A percentile compares a stretch with the other conserved stretches of the same genome.
Conservation (phyloP, 2,113 vertebrate genomes). For the Raja brachyura region DNA sequence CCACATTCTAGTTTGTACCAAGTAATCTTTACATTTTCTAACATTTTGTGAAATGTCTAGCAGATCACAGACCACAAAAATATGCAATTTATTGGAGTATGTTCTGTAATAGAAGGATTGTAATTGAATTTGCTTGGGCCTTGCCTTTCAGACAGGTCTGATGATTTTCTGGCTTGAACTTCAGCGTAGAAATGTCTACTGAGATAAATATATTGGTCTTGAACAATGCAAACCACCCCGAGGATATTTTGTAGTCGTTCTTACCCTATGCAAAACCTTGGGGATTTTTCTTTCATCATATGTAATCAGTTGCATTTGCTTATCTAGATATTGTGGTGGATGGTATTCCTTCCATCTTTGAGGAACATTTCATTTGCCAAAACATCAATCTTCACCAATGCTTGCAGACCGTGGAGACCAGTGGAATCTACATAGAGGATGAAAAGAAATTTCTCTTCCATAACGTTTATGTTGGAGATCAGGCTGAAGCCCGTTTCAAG, state of each 20-base stretch:
- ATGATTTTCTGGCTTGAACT: neutral
- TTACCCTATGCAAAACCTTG: neutral
- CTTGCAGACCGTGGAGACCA: conserved; percentile 52
- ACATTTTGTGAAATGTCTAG: neutral
- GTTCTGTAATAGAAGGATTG: neutral
- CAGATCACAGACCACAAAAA: no score
- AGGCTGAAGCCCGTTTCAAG: conserved; percentile 68
- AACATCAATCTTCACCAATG: conserved; percentile 52
- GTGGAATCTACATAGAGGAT: conserved; percentile 66
- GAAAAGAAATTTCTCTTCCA: conserved; percentile 81
- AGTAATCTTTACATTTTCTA: neutral
- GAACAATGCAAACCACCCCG: no score
- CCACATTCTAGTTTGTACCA: neutral
- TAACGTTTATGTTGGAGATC: conserved; percentile 62
- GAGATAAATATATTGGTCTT: neutral
- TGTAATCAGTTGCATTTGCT: neutral
- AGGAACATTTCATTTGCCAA: conserved; percentile 73
- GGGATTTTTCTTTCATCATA: neutral
- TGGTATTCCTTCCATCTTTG: conserved; percentile 66
- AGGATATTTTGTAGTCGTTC: no score
- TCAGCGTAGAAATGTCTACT: neutral
- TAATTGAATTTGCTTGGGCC: neutral
- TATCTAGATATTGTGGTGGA: conserved; percentile 59
- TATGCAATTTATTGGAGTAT: neutral
- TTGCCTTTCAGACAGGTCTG: neutral